A percentile compares a stretch with the other conserved stretches of the same genome.
These are phyloP conservation scores for Synaphobranchus kaupii DNA, from an alignment of 2,797 vertebrate genomes.

Conservation along the genomic window DNA sequence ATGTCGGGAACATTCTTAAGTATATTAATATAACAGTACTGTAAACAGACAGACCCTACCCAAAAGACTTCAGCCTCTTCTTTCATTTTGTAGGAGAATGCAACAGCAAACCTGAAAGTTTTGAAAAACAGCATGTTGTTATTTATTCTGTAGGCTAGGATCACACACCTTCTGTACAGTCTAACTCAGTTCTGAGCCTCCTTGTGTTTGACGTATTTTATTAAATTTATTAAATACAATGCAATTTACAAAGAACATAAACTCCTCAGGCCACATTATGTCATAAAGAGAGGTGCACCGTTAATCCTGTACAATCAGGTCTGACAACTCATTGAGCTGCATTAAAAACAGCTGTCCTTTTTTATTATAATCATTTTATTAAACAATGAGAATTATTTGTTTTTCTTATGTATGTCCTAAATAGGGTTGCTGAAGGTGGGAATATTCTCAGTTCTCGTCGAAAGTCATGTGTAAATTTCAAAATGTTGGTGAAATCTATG, in stretches of 20 bases:
- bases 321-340: not conserved
- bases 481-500: no score
- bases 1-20: not conserved
- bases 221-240: not conserved
- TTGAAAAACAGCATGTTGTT: not conserved
- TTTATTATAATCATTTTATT: no score
- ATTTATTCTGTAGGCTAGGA: not conserved
- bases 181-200: not conserved
- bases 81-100: conserved; percentile 85
- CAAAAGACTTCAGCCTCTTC: conserved; percentile 75
- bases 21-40: not conserved
- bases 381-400: no score
- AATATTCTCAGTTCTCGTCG: no score
- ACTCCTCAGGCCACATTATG: not conserved
- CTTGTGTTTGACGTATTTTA: not conserved
- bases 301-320: not conserved
- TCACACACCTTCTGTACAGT: not conserved
- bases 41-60: conserved; percentile 75
- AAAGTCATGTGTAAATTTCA: no score
- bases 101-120: conserved; percentile 85
- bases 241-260: not conserved
- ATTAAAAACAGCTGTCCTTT: no score
- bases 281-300: not conserved
- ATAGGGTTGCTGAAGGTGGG: no score
- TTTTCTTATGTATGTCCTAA: not conserved